Evolutionary conservation across 2,113 vertebrate genomes (phyloP).

Genomic region (Beaufortia kweichowensis): DNA sequence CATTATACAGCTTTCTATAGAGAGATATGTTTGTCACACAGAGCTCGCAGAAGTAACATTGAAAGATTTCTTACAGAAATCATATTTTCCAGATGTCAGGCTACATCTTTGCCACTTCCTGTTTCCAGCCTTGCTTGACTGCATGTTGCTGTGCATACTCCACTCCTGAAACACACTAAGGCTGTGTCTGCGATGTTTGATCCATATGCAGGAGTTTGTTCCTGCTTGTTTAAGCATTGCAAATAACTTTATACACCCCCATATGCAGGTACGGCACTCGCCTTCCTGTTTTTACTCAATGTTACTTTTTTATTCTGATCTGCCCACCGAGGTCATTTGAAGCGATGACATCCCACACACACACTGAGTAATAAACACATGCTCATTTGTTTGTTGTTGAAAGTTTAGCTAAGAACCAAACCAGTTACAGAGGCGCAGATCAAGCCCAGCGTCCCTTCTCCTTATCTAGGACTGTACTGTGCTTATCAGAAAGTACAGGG

Average conservation of each 20-base stretch:
- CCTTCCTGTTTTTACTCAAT: slow-evolving; percentile 19
- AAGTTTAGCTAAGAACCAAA: not conserved
- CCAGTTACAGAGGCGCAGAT: too few species aligned
- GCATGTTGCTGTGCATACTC: slow-evolving; percentile 5
- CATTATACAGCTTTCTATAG: slow-evolving; percentile 25
- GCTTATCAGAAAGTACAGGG: not conserved
- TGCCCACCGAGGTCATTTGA: not conserved
- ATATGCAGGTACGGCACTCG: slow-evolving; percentile 3
- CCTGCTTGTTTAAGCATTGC: slow-evolving; percentile 13
- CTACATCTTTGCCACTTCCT: slow-evolving; percentile 32
- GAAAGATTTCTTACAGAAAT: slow-evolving; percentile 29
- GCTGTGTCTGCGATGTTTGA: not conserved
- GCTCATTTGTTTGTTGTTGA: not conserved
- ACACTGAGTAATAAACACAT: not conserved
- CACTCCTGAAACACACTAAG: slow-evolving; percentile 31
- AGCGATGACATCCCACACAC: not conserved
- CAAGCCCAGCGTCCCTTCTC: not conserved
- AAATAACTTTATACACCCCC: slow-evolving; percentile 28
- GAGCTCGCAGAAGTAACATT: slow-evolving; percentile 1
- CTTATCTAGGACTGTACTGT: not conserved
- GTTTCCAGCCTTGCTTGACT: slow-evolving; percentile 31
- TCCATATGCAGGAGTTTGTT: slow-evolving; percentile 20
- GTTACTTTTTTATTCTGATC: slow-evolving; percentile 23
- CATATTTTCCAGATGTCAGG: slow-evolving; percentile 36
- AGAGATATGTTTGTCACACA: slow-evolving; percentile 20